Evolutionary conservation across 2,888 invertebrate genomes (phyloP).

Genomic region (Lepidonotus clava): DNA sequence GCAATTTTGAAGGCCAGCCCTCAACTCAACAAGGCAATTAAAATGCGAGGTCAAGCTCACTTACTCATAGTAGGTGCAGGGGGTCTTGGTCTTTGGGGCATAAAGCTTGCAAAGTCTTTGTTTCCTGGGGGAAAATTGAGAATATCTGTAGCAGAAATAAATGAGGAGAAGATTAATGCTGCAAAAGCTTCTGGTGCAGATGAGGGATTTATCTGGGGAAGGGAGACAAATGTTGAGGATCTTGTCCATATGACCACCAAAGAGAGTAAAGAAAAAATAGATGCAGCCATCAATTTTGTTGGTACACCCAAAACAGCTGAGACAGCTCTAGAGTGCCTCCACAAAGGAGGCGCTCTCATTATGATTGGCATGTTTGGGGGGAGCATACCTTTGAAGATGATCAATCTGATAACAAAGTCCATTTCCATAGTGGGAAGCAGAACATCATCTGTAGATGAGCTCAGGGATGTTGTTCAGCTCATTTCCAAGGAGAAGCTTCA

Average conservation of each 20-base stretch:
- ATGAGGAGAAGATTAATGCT: neutral
- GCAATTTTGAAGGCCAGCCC: neutral
- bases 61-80: constrained; percentile 34
- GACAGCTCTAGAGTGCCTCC: neutral
- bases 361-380: neutral
- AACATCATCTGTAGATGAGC: neutral
- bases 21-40: neutral
- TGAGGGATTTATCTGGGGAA: neutral
- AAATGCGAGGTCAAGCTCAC: neutral
- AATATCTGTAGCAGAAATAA: neutral
- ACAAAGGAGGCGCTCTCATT: neutral
- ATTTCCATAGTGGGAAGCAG: neutral
- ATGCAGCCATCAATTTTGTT: neutral
- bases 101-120: neutral
- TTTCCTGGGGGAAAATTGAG: neutral
- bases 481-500: neutral
- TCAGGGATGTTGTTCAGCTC: neutral
- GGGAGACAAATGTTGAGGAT: neutral
- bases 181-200: neutral
- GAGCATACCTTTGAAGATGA: neutral
- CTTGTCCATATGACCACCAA: neutral
- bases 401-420: neutral
- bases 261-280: neutral
- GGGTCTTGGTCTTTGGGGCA: constrained; percentile 10
- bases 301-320: constrained; percentile 4